Base-by-base conservation (phyloP, 2,888 invertebrate genomes). In the Conistra vaccinii region DNA sequence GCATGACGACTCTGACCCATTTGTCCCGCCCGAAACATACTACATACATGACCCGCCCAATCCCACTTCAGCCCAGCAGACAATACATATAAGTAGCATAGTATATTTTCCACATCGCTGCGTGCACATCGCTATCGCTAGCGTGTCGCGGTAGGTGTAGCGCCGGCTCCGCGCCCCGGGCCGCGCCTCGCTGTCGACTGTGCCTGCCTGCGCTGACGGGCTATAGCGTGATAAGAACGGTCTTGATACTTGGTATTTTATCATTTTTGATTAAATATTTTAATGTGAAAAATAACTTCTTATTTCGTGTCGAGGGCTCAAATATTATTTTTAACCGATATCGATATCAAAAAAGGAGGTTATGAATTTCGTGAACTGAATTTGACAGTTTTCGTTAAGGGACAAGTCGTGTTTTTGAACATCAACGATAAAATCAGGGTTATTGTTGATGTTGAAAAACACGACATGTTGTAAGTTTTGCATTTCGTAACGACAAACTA, bases 121-220 rank as follows among this genome's bases (percentile, higher is more conserved):
- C 69, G 29, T 32, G 48, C 57, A 79, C 79, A 76, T 80, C 81
- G 39, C 48, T 76, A 79, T 84, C 78, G 69, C 53, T 76, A 61
- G 75, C 78, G 78, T 80, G 73, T 69, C 79, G 58, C 68, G 81
- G 83, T 86, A 86, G 83, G 71, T 77, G 78, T 51, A 81, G 82
- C 85, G 71, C 81, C 85, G 87, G 58, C 79, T 68, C 80, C 81
- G 87, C 87, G 85, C 87, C 89, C 90, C 88, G 90, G 89, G 88
- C 90, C 90, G 92, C 91, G 92, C 92, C 93, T 91, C 92, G 90
- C 86, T 88, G 90, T 90, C 92, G 91, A 90, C 78, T 80, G 90
- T 89, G 91, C 84, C 85, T 90, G 91, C 85, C 85, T 71, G 78
- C 74, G 86, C 89, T 90, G 91, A 92, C 92, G 91, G 90, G 89